Evolutionary conservation across 1,140 invertebrate species (phyloP).

Genomic region (Cyphomyrmex costatus): DNA sequence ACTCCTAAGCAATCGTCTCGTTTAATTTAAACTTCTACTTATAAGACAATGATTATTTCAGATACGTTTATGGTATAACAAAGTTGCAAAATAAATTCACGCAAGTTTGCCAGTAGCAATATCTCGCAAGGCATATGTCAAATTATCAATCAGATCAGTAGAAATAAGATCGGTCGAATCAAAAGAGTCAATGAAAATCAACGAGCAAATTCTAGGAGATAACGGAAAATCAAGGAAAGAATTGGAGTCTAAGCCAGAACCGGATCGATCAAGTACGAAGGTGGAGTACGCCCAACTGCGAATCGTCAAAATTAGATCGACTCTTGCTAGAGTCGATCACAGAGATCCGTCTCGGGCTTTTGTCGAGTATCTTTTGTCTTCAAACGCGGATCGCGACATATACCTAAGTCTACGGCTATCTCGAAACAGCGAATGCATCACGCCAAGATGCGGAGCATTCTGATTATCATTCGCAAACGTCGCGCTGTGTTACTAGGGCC

Average conservation of each 20-base stretch:
- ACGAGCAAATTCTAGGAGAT: background rate
- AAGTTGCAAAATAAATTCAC: background rate
- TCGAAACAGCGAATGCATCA: background rate
- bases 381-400: background rate
- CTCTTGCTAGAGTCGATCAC: background rate
- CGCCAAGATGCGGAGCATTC: background rate
- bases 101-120: background rate
- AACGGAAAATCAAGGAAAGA: background rate
- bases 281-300: background rate
- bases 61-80: background rate
- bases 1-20: background rate
- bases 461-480: conserved; percentile 59
- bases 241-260: background rate
- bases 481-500: conserved; percentile 20
- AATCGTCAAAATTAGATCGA: conserved; percentile 35
- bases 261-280: background rate
- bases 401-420: conserved; percentile 15
- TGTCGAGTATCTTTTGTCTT: background rate
- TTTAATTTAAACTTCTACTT: too few species aligned
- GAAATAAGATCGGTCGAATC: conserved; percentile 2
- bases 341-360: background rate
- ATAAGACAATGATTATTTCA: background rate
- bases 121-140: background rate
- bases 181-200: background rate
- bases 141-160: background rate